Conservation (phyloP, 2,797 vertebrate genomes). For the Myioborus miniatus region DNA sequence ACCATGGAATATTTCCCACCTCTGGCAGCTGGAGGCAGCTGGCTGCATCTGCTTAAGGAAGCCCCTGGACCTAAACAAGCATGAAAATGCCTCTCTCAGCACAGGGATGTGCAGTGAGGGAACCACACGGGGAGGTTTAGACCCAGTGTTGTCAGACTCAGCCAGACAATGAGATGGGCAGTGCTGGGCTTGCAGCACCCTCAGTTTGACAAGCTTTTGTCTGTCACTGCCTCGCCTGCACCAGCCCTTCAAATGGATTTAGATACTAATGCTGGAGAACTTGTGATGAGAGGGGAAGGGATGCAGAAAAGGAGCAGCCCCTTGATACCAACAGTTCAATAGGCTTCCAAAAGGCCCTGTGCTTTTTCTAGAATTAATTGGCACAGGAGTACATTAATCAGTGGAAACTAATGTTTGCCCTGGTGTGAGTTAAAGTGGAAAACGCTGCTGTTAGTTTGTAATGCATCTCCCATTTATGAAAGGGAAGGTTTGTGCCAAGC, state of each 20-base stretch:
- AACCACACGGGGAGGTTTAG: not conserved
- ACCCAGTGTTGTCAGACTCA: not conserved
- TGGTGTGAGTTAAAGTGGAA: constrained; percentile 9
- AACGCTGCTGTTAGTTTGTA: constrained; percentile 31
- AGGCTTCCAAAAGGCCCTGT: not conserved
- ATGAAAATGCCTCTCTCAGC: constrained; percentile 24
- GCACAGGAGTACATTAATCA: constrained; percentile 8
- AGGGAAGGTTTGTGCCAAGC: constrained; percentile 30
- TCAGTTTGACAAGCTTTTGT: not conserved
- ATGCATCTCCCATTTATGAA: constrained; percentile 17
- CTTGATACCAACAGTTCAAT: not conserved
- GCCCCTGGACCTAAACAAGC: not conserved
- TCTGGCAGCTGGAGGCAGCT: constrained; percentile 48
- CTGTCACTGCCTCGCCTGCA: not conserved
- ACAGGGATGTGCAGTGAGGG: not conserved
- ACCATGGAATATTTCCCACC: not conserved
- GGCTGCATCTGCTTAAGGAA: constrained; percentile 35
- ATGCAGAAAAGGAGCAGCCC: constrained; percentile 12
- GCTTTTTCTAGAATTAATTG: constrained; percentile 26
- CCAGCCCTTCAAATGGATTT: not conserved
- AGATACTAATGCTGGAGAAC: not conserved
- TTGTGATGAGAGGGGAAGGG: not conserved
- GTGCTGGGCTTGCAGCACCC: not conserved
- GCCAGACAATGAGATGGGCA: constrained; percentile 12
- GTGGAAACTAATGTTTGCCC: not conserved